Evolutionary conservation across 2,888 invertebrate species (phyloP), one percentile per base, ranked within the genome.

Genomic region (Lochmaea capreae): DNA sequence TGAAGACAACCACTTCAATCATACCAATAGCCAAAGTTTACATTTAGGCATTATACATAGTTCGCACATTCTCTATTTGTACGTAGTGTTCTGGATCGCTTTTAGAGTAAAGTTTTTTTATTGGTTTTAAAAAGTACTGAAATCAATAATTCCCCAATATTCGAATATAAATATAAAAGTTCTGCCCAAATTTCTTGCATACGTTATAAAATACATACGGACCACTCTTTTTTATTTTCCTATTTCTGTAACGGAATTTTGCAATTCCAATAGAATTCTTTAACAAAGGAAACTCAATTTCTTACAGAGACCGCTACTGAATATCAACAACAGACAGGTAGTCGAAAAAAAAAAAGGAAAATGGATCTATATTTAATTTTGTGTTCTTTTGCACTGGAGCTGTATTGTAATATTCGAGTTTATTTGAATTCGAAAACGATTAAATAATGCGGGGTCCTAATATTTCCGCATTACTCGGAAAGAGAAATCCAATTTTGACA

Each of bases 361-460:
- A 61, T 39, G 68, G 68, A 68, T 68, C 61, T 68, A 18, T 61
- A 68, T 68, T 68, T 68, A 68, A 68, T 68, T 68, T 68, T 52
- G 68, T 61, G 6, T 68, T 68, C 61, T 49, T 68, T 68, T 62
- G 22, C 18, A 18, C 12, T n/a, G 43, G 68, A 46, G 49, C 49
- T 46, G 42, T 61, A 61, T 68, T 68, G 49, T 62, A 68, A 68
- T 62, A 43, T 61, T 26, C 11, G 33, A 59, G 61, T 68, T 68
- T 61, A 61, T 68, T 68, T 52, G 68, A 59, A 68, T 46, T 59
- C 59, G 12, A 16, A 61, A 33, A 68, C 52, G 68, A 68, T 61
- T 68, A 62, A 62, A 62, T 62, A 42, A 26, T 2, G 59, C 22
- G 46, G 26, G 22, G 22, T 58, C 22, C 22, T 12, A 59, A 46